Base-by-base conservation (phyloP, 2,888 invertebrate species). In the Phalera bucephala region DNA sequence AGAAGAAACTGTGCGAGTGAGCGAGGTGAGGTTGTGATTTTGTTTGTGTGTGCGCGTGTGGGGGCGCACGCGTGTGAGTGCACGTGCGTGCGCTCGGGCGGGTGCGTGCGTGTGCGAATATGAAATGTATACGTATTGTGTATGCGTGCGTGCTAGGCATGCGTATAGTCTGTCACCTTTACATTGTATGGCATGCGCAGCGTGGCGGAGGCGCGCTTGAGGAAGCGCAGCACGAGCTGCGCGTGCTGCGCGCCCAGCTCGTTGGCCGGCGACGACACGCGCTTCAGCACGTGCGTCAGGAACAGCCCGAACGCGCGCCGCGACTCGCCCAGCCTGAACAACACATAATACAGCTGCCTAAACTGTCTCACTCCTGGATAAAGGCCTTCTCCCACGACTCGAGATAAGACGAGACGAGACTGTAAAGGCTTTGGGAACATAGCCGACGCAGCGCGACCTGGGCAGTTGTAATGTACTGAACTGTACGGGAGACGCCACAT, bases 261-360 rank as follows among this genome's bases (percentile, higher is more conserved):
- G 64, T 70, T 89, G 84, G 58, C 69, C 44, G 66, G 90, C 52
- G 70, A 90, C 72, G 64, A 93, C 82, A 81, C 93, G 84, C 95
- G 92, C 58, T 93, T 93, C 56, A 96, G 81, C 41, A 96, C 92
- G 70, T 93, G 93, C 51, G 93, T 92, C 45, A 96, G 91, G 85
- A 94, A 96, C 60, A 94, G 91, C 0, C 94, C 94, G 77, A 96
- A 96, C 0, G 94, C 93, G 74, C 94, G 94, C 3, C 96, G 91
- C 0, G 94, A 93, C 71, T 96, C 94, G 37, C 91, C 91, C 78
- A 91, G 91, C 9, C 93, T 93, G 80, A 23, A 21, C 74, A 15
- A 4, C 11, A 31, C 4, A 11, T 10, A 25, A n/a, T n/a, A n/a
- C n/a, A n/a, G n/a, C n/a, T n/a, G n/a, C n/a, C n/a, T n/a, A n/a